A percentile compares a stretch with the other conserved stretches of the same genome.
Evolutionary conservation across 2,888 invertebrate species (phyloP).

Genomic region (Dione juno): DNA sequence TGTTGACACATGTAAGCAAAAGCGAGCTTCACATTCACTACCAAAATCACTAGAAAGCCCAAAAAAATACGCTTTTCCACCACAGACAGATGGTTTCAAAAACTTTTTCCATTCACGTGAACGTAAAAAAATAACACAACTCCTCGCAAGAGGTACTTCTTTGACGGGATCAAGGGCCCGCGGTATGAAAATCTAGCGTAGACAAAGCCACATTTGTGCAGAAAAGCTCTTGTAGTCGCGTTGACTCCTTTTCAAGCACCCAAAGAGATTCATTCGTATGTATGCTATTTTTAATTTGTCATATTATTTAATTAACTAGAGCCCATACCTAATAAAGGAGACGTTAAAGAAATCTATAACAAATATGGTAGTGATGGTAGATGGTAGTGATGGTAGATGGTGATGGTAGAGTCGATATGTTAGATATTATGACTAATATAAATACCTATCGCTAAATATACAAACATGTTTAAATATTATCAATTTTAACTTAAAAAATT

Average conservation of each 20-base stretch:
- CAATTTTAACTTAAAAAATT: no score
- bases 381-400: not conserved
- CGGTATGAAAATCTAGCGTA: conserved; percentile 27
- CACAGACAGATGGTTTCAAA: not conserved
- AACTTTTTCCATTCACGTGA: conserved; percentile 25
- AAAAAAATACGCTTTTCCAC: conserved; percentile 2
- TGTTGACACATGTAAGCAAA: not conserved
- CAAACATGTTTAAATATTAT: no score
- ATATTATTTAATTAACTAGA: no score
- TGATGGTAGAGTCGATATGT: no score
- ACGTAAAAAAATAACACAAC: conserved; percentile 20
- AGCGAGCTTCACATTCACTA: not conserved
- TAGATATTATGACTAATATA: not conserved
- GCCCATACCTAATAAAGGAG: not conserved
- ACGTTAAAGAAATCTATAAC: not conserved
- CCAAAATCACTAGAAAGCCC: not conserved
- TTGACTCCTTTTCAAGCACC: conserved; percentile 16
- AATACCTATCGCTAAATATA: no score
- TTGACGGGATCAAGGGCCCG: conserved; percentile 36
- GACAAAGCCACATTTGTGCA: conserved; percentile 30
- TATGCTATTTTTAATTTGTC: not conserved
- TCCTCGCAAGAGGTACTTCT: conserved; percentile 24
- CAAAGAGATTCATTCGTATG: not conserved
- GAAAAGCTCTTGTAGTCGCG: conserved; percentile 22
- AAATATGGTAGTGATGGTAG: not conserved